Percentiles rank a stretch among this genome's conserved stretches.
These are phyloP conservation scores for Crotalus helleri DNA, from an alignment of 2,113 vertebrate genomes.

Conservation along the genomic window DNA sequence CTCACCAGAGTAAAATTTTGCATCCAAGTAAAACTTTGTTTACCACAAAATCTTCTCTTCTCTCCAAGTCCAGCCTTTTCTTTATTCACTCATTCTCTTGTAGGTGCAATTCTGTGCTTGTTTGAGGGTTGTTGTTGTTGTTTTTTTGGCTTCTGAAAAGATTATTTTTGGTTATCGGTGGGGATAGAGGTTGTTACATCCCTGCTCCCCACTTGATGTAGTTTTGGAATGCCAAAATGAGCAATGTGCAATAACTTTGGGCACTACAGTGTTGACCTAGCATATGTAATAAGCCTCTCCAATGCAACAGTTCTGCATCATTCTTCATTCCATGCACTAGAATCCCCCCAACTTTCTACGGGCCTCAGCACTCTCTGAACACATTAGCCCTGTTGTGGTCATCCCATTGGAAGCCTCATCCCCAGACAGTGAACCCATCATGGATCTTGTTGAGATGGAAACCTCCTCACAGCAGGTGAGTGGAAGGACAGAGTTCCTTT, in stretches of 20 bases:
- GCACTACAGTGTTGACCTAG: neutral
- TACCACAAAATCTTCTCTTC: too few species aligned
- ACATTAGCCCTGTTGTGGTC: conserved; percentile 97
- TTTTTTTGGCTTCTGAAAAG: too few species aligned
- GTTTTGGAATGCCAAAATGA: neutral
- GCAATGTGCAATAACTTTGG: neutral
- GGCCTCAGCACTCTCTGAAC: conserved; percentile 92
- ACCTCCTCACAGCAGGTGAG: conserved; percentile 77
- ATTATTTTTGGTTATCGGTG: too few species aligned
- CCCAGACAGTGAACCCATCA: conserved; percentile 88
- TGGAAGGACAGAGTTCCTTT: neutral
- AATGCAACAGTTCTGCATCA: fast-evolving
- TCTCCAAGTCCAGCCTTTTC: too few species aligned
- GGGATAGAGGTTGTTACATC: too few species aligned
- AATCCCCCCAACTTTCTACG: conserved; percentile 96
- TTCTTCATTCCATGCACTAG: conserved; percentile 61
- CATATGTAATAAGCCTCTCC: neutral
- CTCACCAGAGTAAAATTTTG: too few species aligned
- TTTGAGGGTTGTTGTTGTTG: too few species aligned
- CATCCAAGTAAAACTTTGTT: too few species aligned
- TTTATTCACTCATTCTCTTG: too few species aligned
- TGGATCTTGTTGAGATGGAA: conserved; percentile 90
- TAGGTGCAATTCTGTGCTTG: too few species aligned
- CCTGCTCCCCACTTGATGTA: neutral
- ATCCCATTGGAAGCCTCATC: conserved; percentile 89